These are phyloP conservation scores for Embiotoca jacksoni DNA, from an alignment of 2,113 vertebrate species.

Conservation along the genomic window DNA sequence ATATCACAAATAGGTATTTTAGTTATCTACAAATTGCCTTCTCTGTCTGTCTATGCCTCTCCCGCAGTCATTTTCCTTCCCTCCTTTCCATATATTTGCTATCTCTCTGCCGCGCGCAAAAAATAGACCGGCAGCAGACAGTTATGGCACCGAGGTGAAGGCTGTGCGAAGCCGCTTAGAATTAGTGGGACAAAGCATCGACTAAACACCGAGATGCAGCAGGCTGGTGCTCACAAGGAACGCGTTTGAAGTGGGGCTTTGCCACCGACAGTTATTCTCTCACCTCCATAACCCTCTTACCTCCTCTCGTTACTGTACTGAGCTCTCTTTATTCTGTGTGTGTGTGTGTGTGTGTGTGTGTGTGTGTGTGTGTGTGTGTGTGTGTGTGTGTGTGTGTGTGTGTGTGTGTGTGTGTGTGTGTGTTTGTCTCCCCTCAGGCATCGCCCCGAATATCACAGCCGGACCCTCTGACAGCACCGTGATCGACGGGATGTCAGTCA, in stretches of 20 bases:
- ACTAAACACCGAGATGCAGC: constrained; percentile 54
- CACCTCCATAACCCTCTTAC: constrained; percentile 56
- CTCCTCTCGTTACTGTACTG: constrained; percentile 36
- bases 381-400: no score
- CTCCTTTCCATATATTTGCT: constrained; percentile 13
- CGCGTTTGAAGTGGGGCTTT: constrained; percentile 52
- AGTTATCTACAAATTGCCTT: constrained; percentile 57
- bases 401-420: constrained; percentile 12
- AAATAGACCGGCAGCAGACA: constrained; percentile 28
- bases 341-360: no score
- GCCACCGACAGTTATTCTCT: constrained; percentile 34
- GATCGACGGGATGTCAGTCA: constrained; percentile 94
- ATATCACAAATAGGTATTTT: constrained; percentile 62
- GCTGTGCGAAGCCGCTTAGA: constrained; percentile 47
- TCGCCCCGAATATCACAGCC: constrained; percentile 96
- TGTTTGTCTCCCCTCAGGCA: constrained; percentile 84
- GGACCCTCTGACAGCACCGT: constrained; percentile 97
- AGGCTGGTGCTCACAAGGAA: constrained; percentile 36
- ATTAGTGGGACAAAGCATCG: constrained; percentile 58
- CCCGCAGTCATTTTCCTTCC: constrained; percentile 23
- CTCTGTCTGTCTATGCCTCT: constrained; percentile 23
- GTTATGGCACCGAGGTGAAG: constrained; percentile 48
- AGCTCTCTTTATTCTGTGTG: constrained; percentile 22
- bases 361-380: no score
- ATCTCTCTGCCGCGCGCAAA: constrained; percentile 10